phyloP scores from a whole-genome alignment of 2,113 vertebrate genomes.

The Nothoprocta perdicaria region DNA sequence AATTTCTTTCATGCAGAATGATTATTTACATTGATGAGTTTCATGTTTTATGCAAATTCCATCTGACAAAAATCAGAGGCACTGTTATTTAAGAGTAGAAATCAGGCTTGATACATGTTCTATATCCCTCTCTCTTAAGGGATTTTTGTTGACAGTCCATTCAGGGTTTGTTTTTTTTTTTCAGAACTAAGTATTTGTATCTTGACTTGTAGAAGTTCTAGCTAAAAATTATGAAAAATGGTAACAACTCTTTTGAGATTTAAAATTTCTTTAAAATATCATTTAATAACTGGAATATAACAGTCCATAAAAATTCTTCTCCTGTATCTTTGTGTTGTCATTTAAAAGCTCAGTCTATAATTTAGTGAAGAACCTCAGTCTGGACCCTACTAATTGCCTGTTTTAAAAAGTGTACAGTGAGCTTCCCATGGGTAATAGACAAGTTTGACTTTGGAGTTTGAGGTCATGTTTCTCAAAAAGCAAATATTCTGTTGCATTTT shows the following conservation, averaged over 20 bases:
- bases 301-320: background rate
- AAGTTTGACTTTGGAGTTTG: background rate
- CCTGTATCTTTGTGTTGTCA: background rate
- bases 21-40: background rate
- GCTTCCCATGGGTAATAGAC: background rate
- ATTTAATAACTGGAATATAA: background rate
- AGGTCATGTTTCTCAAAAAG: background rate
- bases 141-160: too few species aligned
- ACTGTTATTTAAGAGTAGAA: background rate
- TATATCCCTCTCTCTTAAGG: background rate
- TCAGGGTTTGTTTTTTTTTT: too few species aligned
- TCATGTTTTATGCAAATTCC: background rate
- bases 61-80: background rate
- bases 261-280: background rate
- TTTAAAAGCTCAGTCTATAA: background rate
- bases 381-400: background rate
- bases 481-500: background rate
- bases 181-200: background rate
- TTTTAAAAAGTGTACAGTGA: background rate
- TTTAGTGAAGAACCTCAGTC: background rate
- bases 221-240: background rate
- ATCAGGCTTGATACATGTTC: background rate
- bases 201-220: background rate
- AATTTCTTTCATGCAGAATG: background rate
- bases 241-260: background rate